These are phyloP conservation scores for Asarcornis scutulata DNA, from an alignment of 2,113 vertebrate species.

Conservation along the genomic window DNA sequence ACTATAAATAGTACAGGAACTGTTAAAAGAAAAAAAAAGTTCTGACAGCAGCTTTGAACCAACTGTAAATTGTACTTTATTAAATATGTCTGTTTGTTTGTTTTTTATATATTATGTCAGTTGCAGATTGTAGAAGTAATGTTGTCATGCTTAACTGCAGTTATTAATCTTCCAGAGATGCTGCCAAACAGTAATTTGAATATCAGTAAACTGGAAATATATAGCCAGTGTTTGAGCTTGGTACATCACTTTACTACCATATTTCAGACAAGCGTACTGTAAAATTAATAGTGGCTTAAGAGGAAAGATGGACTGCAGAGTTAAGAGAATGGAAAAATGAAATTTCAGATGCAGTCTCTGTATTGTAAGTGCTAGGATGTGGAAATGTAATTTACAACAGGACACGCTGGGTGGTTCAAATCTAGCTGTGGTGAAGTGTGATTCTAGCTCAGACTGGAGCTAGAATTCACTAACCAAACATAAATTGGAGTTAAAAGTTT, in stretches of 20 bases:
- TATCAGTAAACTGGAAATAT: not conserved
- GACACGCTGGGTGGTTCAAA: not conserved
- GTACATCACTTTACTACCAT: not conserved
- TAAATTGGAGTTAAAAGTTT: not conserved
- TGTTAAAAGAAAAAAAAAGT: not conserved
- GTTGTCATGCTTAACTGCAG: not conserved
- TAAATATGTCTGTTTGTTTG: not conserved
- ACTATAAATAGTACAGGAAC: not conserved
- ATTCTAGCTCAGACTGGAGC: not conserved
- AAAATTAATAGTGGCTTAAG: not conserved
- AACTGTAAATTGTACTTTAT: not conserved
- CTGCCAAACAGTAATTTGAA: not conserved
- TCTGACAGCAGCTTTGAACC: not conserved
- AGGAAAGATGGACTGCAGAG: not conserved
- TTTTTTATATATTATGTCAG: not conserved
- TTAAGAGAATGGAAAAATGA: not conserved
- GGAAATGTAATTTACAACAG: not conserved
- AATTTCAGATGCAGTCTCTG: not conserved
- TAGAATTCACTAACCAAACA: not conserved
- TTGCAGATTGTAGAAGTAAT: not conserved
- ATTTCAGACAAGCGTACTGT: not conserved
- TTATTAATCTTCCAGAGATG: not conserved
- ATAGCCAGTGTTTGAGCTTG: not conserved
- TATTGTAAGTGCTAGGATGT: not conserved
- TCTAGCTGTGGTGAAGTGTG: not conserved